Evolutionary conservation across 2,888 invertebrate species (phyloP).

Genomic region (Sphecodes monilicornis): DNA sequence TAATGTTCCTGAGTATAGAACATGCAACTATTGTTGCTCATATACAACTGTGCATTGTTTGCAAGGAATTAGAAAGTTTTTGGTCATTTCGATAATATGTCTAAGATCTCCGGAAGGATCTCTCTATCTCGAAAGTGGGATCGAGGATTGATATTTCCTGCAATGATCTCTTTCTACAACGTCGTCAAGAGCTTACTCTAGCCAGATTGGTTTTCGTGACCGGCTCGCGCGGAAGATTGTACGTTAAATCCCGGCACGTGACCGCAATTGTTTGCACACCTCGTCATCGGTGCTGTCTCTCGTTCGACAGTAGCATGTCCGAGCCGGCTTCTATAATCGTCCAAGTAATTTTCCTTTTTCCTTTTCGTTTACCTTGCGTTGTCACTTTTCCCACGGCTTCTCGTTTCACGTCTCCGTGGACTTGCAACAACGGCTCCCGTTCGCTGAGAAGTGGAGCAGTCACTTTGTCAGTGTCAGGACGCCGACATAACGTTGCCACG

Average conservation of each 20-base stretch:
- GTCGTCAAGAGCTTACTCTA: slow-evolving; percentile 46
- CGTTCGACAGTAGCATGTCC: no score
- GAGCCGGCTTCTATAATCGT: neutral
- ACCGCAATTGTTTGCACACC: slow-evolving; percentile 62
- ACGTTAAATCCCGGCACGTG: slow-evolving; percentile 59
- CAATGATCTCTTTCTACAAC: slow-evolving; percentile 25
- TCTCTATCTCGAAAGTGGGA: neutral
- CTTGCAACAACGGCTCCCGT: neutral
- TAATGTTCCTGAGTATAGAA: no score
- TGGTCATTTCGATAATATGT: neutral
- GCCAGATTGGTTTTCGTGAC: slow-evolving; percentile 68
- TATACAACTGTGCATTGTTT: no score
- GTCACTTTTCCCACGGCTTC: neutral
- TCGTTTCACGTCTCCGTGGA: neutral
- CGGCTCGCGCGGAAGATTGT: slow-evolving; percentile 29
- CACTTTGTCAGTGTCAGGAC: slow-evolving; percentile 54
- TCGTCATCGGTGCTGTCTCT: neutral
- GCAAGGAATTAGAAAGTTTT: neutral
- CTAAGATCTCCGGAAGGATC: neutral
- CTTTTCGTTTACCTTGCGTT: neutral
- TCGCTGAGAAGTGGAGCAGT: slow-evolving; percentile 46
- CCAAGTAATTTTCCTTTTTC: neutral
- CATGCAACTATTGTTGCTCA: no score
- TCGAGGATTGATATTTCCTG: slow-evolving; percentile 49
- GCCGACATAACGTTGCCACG: slow-evolving; percentile 37